phyloP scores from a whole-genome alignment of 2,113 vertebrate species.

The Chaetorhynchus papuensis region DNA sequence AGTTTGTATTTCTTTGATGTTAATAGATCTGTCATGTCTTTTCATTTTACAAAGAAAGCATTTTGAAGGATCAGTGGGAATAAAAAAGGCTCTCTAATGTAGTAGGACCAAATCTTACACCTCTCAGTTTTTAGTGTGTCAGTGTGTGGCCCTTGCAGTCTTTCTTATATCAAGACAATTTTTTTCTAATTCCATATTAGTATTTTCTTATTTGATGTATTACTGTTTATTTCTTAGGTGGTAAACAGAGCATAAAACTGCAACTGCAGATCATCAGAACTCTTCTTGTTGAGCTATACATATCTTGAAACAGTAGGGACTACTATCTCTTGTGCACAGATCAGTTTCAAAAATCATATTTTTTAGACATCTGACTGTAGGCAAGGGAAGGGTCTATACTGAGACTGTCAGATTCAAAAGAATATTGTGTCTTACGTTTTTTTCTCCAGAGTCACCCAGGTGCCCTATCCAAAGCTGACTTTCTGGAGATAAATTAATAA shows the following conservation, averaged over 20 bases:
- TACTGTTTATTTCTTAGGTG: neutral
- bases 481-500: neutral
- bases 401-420: neutral
- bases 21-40: neutral
- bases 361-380: neutral
- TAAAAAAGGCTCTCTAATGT: neutral
- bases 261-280: neutral
- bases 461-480: neutral
- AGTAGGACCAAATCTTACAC: neutral
- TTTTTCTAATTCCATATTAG: neutral
- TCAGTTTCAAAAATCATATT: neutral
- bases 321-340: neutral
- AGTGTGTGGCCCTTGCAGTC: neutral
- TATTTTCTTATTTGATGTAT: neutral
- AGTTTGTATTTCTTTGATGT: neutral
- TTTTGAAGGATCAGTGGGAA: neutral
- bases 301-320: neutral
- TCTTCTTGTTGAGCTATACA: neutral
- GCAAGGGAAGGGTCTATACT: neutral
- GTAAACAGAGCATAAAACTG: neutral
- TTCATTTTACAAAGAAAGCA: neutral
- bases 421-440: neutral
- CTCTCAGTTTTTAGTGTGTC: neutral
- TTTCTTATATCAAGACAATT: neutral
- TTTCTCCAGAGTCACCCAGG: neutral